phyloP scores from a whole-genome alignment of 2,797 vertebrate genomes.

The Falco berigora region DNA sequence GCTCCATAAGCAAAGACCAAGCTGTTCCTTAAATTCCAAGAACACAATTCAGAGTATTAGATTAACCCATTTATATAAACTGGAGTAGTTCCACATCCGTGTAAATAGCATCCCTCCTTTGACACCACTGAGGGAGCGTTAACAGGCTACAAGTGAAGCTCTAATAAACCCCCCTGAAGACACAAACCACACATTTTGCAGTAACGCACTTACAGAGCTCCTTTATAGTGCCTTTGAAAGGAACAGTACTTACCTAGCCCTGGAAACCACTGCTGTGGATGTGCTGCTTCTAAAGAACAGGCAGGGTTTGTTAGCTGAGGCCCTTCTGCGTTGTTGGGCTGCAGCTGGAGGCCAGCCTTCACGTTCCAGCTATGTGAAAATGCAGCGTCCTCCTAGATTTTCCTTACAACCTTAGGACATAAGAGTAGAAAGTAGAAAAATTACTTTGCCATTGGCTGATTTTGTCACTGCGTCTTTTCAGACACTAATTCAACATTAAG shows the following conservation, averaged over 20 bases:
- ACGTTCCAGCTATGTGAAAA: background rate
- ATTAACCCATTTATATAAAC: background rate
- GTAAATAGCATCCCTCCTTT: background rate
- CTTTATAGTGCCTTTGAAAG: background rate
- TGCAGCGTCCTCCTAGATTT: background rate
- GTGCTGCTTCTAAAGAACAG: background rate
- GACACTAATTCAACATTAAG: background rate
- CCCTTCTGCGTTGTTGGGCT: background rate
- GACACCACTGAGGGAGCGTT: background rate
- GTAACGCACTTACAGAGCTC: background rate
- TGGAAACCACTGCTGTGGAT: background rate
- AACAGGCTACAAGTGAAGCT: background rate
- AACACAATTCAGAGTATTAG: background rate
- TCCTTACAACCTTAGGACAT: background rate
- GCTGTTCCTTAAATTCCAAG: background rate
- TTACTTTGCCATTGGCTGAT: background rate
- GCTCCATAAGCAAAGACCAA: background rate
- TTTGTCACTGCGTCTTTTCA: background rate
- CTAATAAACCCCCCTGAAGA: background rate
- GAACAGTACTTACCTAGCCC: accelerated
- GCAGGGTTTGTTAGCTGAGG: background rate
- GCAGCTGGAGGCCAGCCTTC: background rate
- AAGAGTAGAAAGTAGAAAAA: background rate
- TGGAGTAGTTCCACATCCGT: background rate
- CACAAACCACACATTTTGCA: background rate